Conservation (phyloP, 92 coral and sea anemone genomes). For the Epizoanthus fatuus region DNA sequence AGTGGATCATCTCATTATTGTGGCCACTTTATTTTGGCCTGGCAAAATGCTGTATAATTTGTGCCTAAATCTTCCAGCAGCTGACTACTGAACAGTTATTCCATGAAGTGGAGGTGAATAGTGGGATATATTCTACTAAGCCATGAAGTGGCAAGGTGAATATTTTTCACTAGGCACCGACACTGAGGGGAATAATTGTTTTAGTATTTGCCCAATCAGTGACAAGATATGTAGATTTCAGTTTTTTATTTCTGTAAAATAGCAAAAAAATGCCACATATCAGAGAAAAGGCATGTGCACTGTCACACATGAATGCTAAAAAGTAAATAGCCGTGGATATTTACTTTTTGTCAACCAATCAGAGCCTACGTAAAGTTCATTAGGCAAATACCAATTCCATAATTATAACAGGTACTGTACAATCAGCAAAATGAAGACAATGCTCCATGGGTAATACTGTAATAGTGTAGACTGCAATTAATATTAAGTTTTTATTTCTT, state of each 20-base stretch:
- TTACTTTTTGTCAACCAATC: conserved; percentile 7
- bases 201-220: too few relatives aligned
- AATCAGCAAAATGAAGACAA: conserved; percentile 13
- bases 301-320: conserved; percentile 3
- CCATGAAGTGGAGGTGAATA: conserved; percentile 6
- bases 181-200: too few relatives aligned
- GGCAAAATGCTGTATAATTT: conserved; percentile 18
- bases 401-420: conserved; percentile 19
- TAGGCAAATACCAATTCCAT: conserved; percentile 20
- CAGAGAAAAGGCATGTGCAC: not conserved
- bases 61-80: conserved; percentile 10
- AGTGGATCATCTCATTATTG: conserved; percentile 1
- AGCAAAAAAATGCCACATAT: not conserved
- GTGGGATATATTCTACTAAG: not conserved
- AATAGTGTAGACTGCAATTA: conserved; percentile 11
- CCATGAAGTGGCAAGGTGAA: conserved; percentile 6
- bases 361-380: not conserved
- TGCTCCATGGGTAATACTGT: conserved; percentile 10
- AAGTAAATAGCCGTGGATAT: conserved; percentile 4
- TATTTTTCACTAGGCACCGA: not conserved
- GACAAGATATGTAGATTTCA: not conserved
- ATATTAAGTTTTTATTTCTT: conserved; percentile 7
- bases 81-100: conserved; percentile 14
- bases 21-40: conserved; percentile 13
- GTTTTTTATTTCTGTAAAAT: conserved; percentile 16